phyloP scores from a whole-genome alignment of 2,888 invertebrate genomes.

The Notocelia uddmanniana region DNA sequence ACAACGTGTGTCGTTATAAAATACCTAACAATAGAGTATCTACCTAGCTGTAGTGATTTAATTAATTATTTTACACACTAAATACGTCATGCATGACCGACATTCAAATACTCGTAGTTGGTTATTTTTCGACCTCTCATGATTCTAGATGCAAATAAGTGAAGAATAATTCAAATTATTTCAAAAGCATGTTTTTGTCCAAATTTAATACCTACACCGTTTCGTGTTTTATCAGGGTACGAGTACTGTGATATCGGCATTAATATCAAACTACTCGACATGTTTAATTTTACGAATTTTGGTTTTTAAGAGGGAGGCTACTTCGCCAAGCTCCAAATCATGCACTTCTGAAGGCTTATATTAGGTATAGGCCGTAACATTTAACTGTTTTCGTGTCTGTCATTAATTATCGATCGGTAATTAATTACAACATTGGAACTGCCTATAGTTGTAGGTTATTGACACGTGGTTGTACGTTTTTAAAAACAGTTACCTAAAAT shows the following conservation, averaged over 20 bases:
- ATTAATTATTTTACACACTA: not conserved
- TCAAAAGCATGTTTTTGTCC: conserved; percentile 1
- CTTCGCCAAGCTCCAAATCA: not conserved
- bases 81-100: conserved; percentile 17
- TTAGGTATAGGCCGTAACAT: not conserved
- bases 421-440: not conserved
- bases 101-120: conserved; percentile 15
- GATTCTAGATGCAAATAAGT: conserved; percentile 22
- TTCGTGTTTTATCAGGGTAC: too few relatives aligned
- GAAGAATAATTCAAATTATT: not conserved
- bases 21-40: not conserved
- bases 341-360: not conserved
- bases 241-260: too few relatives aligned
- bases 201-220: not conserved
- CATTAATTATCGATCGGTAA: not conserved
- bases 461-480: conserved; percentile 2
- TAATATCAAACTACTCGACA: too few relatives aligned
- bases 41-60: too few relatives aligned
- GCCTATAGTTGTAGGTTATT: conserved; percentile 6
- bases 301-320: too few relatives aligned
- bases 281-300: too few relatives aligned
- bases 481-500: conserved; percentile 19
- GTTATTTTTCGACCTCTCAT: not conserved
- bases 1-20: not conserved
- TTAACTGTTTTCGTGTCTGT: not conserved